Evolutionary conservation across 2,888 invertebrate species (phyloP), one percentile per base, ranked within the genome.

Genomic region (Achlya flavicornis): DNA sequence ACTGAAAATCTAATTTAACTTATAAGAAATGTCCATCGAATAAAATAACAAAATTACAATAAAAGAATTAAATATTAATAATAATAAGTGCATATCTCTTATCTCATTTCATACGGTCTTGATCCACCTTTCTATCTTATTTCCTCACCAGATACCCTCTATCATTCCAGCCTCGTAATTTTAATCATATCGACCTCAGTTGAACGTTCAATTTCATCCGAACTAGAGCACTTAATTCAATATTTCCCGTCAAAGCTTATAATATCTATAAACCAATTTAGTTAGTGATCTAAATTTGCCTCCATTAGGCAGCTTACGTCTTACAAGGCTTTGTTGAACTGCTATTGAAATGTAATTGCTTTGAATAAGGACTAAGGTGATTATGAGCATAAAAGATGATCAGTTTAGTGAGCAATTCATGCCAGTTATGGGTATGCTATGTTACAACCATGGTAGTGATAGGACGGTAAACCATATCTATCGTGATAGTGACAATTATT

Each of bases 291-390:
- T 35, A 11, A 14, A 66, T 70, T 63, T 65, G 65, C 57, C 33
- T 62, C 58, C 48, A 68, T 67, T 68, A 60, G 41, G 66, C 61
- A 63, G 62, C 33, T 66, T 63, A 41, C 7, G 62, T 63, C 66
- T 69, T 66, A 65, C 62, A 58, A 57, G 67, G 65, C 66, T 74
- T 62, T 57, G 58, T 19, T 66, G 46, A 38, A 58, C 32, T 38
- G 12, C 38, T 35, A 58, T 61, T 33, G 41, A 61, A 61, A 41
- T 61, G 33, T 46, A 19, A 53, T 53, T 53, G 53, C 53, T 53
- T 53, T 53, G 53, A 53, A 19, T 53, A 53, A 19, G 53, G 7
- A 16, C 19, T 53, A 10, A 53, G 53, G 53, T 53, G 53, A 53
- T 53, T 53, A 53, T 19, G 3, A n/a, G 16, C 53, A 53, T 10